Conservation (phyloP, 2,888 invertebrate genomes). For the Luperina nickerlii region DNA sequence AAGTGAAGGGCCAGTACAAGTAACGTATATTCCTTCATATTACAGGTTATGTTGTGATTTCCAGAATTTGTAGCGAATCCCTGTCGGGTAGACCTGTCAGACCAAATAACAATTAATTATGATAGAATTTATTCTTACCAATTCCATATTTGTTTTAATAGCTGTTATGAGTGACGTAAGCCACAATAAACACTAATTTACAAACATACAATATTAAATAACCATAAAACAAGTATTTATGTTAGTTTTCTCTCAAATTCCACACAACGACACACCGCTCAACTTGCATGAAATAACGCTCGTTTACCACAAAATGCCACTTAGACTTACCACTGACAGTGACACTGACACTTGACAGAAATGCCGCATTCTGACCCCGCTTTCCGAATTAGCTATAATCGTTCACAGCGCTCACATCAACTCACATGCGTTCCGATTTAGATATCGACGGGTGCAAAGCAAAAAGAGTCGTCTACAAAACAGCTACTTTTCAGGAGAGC, state of each 20-base stretch:
- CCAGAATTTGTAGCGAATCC: constrained; percentile 13
- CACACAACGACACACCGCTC: constrained; percentile 24
- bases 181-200: constrained; percentile 45
- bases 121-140: constrained; percentile 58
- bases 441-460: too few relatives aligned
- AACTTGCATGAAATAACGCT: constrained; percentile 4
- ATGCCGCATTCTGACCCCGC: too few relatives aligned
- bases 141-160: constrained; percentile 66
- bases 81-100: constrained; percentile 22
- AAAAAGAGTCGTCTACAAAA: too few relatives aligned
- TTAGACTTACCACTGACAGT: constrained; percentile 1
- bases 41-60: constrained; percentile 1
- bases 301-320: too few relatives aligned
- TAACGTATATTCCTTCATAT: background rate
- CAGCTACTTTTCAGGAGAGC: too few relatives aligned
- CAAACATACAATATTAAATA: constrained; percentile 27
- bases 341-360: background rate
- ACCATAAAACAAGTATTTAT: constrained; percentile 16
- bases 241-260: constrained; percentile 15
- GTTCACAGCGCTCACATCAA: too few relatives aligned
- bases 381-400: too few relatives aligned
- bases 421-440: too few relatives aligned
- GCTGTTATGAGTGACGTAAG: constrained; percentile 31
- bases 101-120: background rate
- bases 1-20: background rate